Evolutionary conservation across 2,888 invertebrate genomes (phyloP).

Genomic region (Drosophila rubida): DNA sequence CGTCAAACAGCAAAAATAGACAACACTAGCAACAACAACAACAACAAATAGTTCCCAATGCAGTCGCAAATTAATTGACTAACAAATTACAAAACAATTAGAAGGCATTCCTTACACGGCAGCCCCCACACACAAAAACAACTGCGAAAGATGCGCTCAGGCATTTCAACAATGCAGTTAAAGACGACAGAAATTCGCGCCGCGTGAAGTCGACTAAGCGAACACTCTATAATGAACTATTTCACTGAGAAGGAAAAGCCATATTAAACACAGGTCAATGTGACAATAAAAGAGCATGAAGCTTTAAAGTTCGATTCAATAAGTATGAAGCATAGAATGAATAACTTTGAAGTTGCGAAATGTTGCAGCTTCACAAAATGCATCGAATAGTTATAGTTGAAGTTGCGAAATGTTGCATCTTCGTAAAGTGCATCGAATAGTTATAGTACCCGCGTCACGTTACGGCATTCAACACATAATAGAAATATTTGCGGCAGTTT

Average conservation of each 20-base stretch:
- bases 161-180: constrained; percentile 60
- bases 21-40: constrained; percentile 39
- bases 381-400: too few species aligned
- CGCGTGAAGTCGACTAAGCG: background rate
- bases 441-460: background rate
- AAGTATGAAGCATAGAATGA: too few species aligned
- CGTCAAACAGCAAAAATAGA: constrained; percentile 29
- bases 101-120: constrained; percentile 72
- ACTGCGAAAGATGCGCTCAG: constrained; percentile 59
- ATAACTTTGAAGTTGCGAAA: too few species aligned
- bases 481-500: constrained; percentile 62
- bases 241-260: background rate
- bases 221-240: constrained; percentile 20
- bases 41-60: constrained; percentile 50
- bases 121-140: constrained; percentile 50
- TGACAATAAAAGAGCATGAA: background rate
- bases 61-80: constrained; percentile 75
- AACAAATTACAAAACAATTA: constrained; percentile 80
- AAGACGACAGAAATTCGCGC: constrained; percentile 1
- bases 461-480: background rate
- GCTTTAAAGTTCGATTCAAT: too few species aligned
- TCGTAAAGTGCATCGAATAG: background rate
- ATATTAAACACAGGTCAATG: background rate
- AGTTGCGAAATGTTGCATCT: too few species aligned
- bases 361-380: too few species aligned